Conservation (phyloP, 2,797 vertebrate genomes). For the Bovichtus diacanthus region DNA sequence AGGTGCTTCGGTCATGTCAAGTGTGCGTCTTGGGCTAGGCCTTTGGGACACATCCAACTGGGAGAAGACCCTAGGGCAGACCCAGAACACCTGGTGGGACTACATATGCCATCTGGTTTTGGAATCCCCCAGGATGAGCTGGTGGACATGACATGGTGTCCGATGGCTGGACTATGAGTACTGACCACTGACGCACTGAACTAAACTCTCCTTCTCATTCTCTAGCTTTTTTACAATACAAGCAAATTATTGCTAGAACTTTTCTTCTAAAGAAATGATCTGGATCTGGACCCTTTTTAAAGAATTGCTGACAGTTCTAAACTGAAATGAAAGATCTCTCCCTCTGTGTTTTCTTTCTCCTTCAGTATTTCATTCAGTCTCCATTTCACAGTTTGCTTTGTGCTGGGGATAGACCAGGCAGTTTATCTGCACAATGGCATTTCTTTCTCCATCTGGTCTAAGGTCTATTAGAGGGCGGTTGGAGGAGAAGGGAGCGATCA, state of each 20-base stretch:
- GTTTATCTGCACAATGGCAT: slow-evolving; percentile 11
- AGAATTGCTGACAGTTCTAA: neutral
- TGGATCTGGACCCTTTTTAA: neutral
- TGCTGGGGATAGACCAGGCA: slow-evolving; percentile 12
- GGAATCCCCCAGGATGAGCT: neutral
- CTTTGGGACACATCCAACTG: neutral
- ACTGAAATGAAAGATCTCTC: neutral
- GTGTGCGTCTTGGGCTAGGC: slow-evolving; percentile 4
- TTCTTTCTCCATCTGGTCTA: slow-evolving; percentile 17
- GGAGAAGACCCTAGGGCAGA: neutral
- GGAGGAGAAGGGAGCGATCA: slow-evolving; percentile 13
- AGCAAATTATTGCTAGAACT: neutral
- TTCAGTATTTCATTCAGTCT: slow-evolving; percentile 21
- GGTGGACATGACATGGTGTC: neutral
- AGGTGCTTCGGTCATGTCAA: neutral
- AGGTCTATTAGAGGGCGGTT: slow-evolving; percentile 12
- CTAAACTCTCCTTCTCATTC: neutral
- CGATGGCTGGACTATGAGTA: neutral
- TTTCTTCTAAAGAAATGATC: neutral
- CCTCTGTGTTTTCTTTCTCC: neutral
- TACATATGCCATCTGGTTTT: neutral
- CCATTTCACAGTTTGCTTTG: slow-evolving; percentile 3
- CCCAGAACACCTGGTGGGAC: neutral
- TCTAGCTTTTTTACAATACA: neutral
- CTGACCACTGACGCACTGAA: neutral